Conservation (phyloP, 2,113 vertebrate genomes). For the human region DNA sequence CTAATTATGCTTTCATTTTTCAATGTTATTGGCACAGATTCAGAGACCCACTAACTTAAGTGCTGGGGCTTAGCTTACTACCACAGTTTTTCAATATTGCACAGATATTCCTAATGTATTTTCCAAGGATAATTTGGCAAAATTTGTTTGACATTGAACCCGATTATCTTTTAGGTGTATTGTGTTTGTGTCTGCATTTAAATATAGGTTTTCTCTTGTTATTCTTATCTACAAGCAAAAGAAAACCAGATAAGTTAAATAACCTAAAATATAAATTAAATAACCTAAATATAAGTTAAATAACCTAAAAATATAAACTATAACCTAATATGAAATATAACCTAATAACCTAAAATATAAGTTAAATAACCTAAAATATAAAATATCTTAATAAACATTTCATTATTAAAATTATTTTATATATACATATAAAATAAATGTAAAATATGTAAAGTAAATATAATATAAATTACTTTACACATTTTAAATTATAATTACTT, state of each 20-base stretch:
- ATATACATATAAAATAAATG: not conserved
- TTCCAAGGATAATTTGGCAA: conserved; percentile 5
- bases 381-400: not conserved
- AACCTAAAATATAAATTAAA: not conserved
- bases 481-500: not conserved
- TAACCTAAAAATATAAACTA: not conserved
- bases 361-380: not conserved
- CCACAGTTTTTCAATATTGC: not conserved
- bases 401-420: not conserved
- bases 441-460: not conserved
- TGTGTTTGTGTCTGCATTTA: not conserved
- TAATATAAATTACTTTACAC: not conserved
- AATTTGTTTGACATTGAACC: conserved; percentile 9
- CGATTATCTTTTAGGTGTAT: not conserved
- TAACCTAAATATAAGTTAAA: not conserved
- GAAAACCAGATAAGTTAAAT: not conserved
- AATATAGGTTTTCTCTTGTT: not conserved
- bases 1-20: conserved; percentile 47
- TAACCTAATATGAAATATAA: too few relatives aligned
- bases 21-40: conserved; percentile 43
- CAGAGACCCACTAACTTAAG: not conserved
- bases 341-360: not conserved
- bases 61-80: not conserved
- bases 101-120: not conserved
- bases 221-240: not conserved